Percentiles rank a stretch among this genome's conserved stretches.
Conservation (phyloP, 2,888 invertebrate species). For the Acanthoscelides obtectus region DNA sequence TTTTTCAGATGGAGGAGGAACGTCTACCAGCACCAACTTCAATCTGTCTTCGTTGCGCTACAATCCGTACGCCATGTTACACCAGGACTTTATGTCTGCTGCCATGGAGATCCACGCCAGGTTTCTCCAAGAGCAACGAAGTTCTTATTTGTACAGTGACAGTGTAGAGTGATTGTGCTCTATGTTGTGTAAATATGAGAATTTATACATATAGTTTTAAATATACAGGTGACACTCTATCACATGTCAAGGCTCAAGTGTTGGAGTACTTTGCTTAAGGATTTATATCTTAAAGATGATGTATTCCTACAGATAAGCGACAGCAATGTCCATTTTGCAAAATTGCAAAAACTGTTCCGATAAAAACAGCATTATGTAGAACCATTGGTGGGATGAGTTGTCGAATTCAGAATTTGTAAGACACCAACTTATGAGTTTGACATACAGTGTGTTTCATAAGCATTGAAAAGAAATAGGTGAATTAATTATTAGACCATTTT, state of each 20-base stretch:
- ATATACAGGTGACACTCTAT: not conserved
- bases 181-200: not conserved
- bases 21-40: slow-evolving; percentile 5
- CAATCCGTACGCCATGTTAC: slow-evolving; percentile 22
- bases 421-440: too few species aligned
- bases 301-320: too few species aligned
- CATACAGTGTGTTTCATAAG: too few species aligned
- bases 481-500: too few species aligned
- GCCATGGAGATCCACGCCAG: slow-evolving; percentile 29
- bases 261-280: too few species aligned
- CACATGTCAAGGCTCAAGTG: not conserved
- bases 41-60: slow-evolving; percentile 8
- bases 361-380: too few species aligned
- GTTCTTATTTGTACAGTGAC: slow-evolving; percentile 31
- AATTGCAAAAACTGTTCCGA: too few species aligned
- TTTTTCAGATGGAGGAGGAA: slow-evolving; percentile 21
- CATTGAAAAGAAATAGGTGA: too few species aligned
- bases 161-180: slow-evolving; percentile 3
- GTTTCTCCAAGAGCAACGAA: slow-evolving; percentile 36
- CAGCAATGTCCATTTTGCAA: too few species aligned
- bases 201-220: not conserved
- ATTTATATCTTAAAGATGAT: too few species aligned
- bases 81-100: slow-evolving; percentile 26
- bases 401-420: too few species aligned
- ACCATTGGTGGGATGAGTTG: too few species aligned